Evolutionary conservation across 2,888 invertebrate species (phyloP), one percentile per base, ranked within the genome.

Genomic region (Seira ritae): DNA sequence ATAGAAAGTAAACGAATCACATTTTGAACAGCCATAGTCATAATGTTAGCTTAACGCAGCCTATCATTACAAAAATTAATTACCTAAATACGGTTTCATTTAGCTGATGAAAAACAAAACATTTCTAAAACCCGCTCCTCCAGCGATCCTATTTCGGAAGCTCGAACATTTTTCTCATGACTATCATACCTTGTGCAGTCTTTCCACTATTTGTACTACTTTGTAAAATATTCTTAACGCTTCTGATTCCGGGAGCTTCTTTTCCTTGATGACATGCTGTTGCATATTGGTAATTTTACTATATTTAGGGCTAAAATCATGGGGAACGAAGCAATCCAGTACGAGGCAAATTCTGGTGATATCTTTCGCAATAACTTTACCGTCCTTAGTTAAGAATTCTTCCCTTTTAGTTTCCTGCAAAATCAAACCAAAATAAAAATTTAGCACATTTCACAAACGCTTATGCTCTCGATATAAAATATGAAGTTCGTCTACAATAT

Each of bases 221-320:
- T 95, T 94, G 90, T 93, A 93, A 90, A 95, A 95, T 90, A 95
- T 94, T 69, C 94, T 90, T 60, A 95, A 92, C 0, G 95, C 94
- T 90, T 95, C 95, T 88, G 93, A 93, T 90, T 96, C 95, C 0
- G 93, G 92, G 1, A 96, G 92, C 89, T 94, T 95, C 90, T 95
- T 95, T 83, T 95, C 94, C 90, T 93, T 93, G 69, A 95, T 95
- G 22, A 95, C 94, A 90, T 95, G 95, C 89, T 95, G 94, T 89
- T 95, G 95, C 1, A 95, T 91, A 90, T 94, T 95, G 46, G 94
- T 92, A 22, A 94, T 90, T 88, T 94, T 93, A 0, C 92, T 92
- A 62, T 87, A 92, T 92, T 86, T 91, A 90, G 91, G 90, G 88
- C 92, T 92, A 88, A 92, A 93, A 90, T 95, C 94, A 89, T 95